A percentile compares a stretch with the other conserved stretches of the same genome.
phyloP scores from a whole-genome alignment of 2,797 vertebrate genomes.

The Muscicapa striata region DNA sequence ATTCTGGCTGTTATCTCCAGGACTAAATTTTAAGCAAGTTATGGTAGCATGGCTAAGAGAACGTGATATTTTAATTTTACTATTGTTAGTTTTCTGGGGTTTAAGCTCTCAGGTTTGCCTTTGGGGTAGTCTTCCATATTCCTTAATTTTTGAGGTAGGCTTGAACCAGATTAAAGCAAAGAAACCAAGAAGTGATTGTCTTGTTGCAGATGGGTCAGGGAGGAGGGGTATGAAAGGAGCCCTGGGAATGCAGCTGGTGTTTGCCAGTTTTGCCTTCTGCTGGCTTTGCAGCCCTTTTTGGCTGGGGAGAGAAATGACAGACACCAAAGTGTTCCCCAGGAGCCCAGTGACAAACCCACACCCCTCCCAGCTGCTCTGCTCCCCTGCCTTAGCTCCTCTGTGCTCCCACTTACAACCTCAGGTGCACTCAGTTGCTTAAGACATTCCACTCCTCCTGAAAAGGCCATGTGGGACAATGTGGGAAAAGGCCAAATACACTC shows the following conservation, averaged over 20 bases:
- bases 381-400: neutral
- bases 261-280: neutral
- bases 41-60: neutral
- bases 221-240: neutral
- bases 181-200: neutral
- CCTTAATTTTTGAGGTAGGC: accelerated
- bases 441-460: neutral
- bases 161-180: neutral
- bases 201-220: neutral
- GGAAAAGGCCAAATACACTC: neutral
- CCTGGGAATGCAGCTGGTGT: neutral
- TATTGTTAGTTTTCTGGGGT: neutral
- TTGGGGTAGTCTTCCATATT: neutral
- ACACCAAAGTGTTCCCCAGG: neutral
- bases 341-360: neutral
- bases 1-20: neutral
- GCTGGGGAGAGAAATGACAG: neutral
- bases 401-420: neutral
- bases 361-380: neutral
- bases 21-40: neutral
- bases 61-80: neutral
- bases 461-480: neutral
- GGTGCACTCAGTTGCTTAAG: neutral
- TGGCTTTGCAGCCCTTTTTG: neutral
- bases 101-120: neutral